Evolutionary conservation across 2,797 vertebrate species (phyloP).

Genomic region (Anableps anableps): DNA sequence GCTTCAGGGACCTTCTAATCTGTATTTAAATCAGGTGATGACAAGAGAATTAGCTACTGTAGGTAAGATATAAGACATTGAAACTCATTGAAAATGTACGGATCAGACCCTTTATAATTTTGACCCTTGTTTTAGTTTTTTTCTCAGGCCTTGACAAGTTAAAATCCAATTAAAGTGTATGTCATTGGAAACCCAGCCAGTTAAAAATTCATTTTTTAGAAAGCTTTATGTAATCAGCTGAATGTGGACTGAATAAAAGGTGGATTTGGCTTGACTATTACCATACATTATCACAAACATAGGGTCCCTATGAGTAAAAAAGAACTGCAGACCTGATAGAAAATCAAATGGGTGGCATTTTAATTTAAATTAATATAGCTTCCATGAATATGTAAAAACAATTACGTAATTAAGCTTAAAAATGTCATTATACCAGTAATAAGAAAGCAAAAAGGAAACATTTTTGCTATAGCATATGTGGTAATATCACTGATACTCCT

Average conservation of each 20-base stretch:
- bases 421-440: background rate
- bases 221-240: background rate
- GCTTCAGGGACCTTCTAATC: background rate
- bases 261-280: background rate
- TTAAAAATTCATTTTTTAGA: slow-evolving; percentile 10
- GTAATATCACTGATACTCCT: slow-evolving; percentile 1
- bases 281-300: background rate
- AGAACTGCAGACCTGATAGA: background rate
- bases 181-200: background rate
- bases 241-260: background rate
- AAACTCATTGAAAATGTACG: slow-evolving; percentile 2
- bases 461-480: background rate
- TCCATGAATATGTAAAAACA: slow-evolving; percentile 7
- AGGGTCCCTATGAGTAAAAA: background rate
- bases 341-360: background rate
- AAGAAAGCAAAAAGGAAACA: background rate
- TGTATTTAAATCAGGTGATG: background rate
- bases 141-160: background rate
- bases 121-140: background rate
- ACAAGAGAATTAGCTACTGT: background rate
- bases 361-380: background rate
- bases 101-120: background rate
- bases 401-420: slow-evolving; percentile 4
- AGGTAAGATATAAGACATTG: background rate
- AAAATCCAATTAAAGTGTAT: slow-evolving; percentile 4